These are phyloP conservation scores for Psettodes erumei DNA, from an alignment of 2,113 vertebrate species.

Conservation along the genomic window DNA sequence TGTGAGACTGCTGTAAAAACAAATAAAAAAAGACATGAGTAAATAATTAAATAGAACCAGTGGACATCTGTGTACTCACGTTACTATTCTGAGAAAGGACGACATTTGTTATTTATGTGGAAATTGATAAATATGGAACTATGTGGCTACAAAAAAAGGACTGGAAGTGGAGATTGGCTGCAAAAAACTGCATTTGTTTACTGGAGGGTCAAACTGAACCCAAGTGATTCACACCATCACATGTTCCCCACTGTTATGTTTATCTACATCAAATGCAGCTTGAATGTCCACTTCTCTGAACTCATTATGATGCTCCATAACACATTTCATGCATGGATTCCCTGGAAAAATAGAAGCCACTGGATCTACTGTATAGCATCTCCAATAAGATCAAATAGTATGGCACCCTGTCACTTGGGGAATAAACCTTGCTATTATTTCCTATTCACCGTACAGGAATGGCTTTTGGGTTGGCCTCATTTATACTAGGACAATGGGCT, in stretches of 20 bases:
- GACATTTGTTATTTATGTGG: conserved; percentile 51
- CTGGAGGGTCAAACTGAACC: conserved; percentile 17
- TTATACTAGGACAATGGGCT: not conserved
- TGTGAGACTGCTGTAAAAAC: not conserved
- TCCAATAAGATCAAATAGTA: conserved; percentile 15
- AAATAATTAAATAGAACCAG: conserved; percentile 52
- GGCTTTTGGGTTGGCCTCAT: conserved; percentile 12
- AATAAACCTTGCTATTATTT: conserved; percentile 17
- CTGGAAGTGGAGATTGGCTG: not conserved
- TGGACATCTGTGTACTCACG: conserved; percentile 25
- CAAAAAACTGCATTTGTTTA: conserved; percentile 15
- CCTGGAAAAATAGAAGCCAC: conserved; percentile 29
- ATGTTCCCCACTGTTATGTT: not conserved
- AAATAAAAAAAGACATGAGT: not conserved
- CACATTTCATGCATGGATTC: conserved; percentile 54
- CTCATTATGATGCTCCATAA: conserved; percentile 36
- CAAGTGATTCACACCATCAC: conserved; percentile 41
- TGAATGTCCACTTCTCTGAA: conserved; percentile 34
- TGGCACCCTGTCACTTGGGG: not conserved
- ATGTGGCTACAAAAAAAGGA: not conserved
- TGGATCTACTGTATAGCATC: conserved; percentile 26
- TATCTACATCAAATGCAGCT: conserved; percentile 17
- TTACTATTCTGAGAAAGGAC: conserved; percentile 51
- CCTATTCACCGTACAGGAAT: conserved; percentile 3
- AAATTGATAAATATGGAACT: conserved; percentile 42